Evolutionary conservation across 2,888 invertebrate genomes (phyloP).

Genomic region (Cosmia pyralina): DNA sequence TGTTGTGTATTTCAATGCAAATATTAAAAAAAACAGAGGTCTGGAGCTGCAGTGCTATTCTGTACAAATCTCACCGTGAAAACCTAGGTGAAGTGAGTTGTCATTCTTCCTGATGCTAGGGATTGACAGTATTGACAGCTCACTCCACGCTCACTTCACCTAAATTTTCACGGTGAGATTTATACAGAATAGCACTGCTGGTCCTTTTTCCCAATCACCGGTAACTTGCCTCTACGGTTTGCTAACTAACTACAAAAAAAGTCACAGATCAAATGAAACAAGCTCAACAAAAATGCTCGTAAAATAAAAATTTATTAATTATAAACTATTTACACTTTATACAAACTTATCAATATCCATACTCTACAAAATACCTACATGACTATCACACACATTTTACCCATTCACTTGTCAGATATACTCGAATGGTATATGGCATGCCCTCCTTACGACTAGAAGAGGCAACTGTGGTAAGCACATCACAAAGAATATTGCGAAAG

Average conservation of each 20-base stretch:
- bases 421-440: conserved; percentile 92
- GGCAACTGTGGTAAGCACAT: conserved; percentile 93
- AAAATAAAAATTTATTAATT: conserved; percentile 68
- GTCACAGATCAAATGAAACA: conserved; percentile 14
- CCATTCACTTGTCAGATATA: conserved; percentile 85
- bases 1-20: no score
- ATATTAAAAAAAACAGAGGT: neutral
- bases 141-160: no score
- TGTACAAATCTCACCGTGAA: no score
- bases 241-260: neutral
- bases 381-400: conserved; percentile 62
- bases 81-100: no score
- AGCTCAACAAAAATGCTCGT: conserved; percentile 39
- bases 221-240: neutral
- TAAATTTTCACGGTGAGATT: no score
- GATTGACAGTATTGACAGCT: no score
- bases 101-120: no score
- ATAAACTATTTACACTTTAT: conserved; percentile 73
- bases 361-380: conserved; percentile 58
- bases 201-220: neutral
- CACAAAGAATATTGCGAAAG: conserved; percentile 92
- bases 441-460: conserved; percentile 91
- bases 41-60: neutral
- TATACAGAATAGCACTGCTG: no score
- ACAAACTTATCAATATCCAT: conserved; percentile 66